Evolutionary conservation across 2,888 invertebrate genomes (phyloP).

Genomic region (Taphrorychus bicolor): DNA sequence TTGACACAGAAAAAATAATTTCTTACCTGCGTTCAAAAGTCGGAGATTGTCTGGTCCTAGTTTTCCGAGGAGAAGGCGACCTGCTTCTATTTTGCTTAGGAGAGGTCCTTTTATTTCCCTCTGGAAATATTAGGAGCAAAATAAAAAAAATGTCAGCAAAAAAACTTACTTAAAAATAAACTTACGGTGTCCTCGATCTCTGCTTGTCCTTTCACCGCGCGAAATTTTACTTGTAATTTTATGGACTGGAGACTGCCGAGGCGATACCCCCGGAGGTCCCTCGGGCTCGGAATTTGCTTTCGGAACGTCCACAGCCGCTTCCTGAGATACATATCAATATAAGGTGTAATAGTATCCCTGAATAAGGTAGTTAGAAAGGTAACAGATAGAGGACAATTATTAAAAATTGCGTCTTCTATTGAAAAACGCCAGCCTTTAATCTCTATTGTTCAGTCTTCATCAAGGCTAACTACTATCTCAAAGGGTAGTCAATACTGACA

Average conservation of each 20-base stretch:
- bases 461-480: too few species aligned
- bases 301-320: constrained; percentile 9
- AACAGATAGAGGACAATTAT: too few species aligned
- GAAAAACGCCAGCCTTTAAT: too few species aligned
- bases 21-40: constrained; percentile 2
- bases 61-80: constrained; percentile 41
- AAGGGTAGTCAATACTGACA: too few species aligned
- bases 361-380: too few species aligned
- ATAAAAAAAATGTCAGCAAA: constrained; percentile 1
- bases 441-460: too few species aligned
- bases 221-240: constrained; percentile 44
- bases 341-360: too few species aligned
- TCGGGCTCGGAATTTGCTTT: constrained; percentile 45
- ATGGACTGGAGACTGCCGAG: constrained; percentile 49
- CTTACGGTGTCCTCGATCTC: constrained; percentile 26
- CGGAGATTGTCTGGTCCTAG: constrained; percentile 19
- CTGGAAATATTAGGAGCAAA: background rate
- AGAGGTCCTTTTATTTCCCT: background rate
- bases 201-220: constrained; percentile 1
- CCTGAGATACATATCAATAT: constrained; percentile 28
- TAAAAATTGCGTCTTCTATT: too few species aligned
- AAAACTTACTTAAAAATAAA: constrained; percentile 2
- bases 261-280: constrained; percentile 57
- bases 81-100: constrained; percentile 35
- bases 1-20: background rate